Conservation (phyloP, 2,113 vertebrate species). For the Callocephalon fimbriatum region DNA sequence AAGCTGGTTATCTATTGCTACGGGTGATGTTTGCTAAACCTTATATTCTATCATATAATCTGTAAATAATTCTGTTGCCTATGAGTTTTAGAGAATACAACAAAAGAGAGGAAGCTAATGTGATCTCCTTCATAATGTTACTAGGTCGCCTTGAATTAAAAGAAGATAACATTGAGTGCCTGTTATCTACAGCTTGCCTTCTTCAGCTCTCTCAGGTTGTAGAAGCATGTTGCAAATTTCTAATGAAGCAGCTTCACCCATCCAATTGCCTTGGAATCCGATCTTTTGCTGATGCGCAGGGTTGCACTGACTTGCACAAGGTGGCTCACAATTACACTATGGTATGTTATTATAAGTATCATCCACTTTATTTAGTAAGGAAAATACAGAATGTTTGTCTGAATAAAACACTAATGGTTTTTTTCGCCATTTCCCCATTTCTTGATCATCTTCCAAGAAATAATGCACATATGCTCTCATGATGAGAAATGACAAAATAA, state of each 20-base stretch:
- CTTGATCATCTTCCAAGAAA: not conserved
- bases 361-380: not conserved
- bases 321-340: slow-evolving; percentile 97
- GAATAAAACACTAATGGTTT: not conserved
- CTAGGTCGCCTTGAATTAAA: slow-evolving; percentile 94
- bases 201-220: slow-evolving; percentile 95
- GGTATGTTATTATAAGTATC: slow-evolving; percentile 80
- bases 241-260: slow-evolving; percentile 97
- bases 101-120: not conserved
- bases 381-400: not conserved
- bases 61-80: not conserved
- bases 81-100: not conserved
- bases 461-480: not conserved
- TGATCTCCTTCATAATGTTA: slow-evolving; percentile 10
- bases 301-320: slow-evolving; percentile 93
- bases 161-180: slow-evolving; percentile 95
- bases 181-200: slow-evolving; percentile 94
- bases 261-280: slow-evolving; percentile 98
- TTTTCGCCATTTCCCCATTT: not conserved
- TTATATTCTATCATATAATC: not conserved
- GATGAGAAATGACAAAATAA: not conserved
- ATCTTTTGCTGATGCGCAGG: slow-evolving; percentile 95
- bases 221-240: slow-evolving; percentile 95
- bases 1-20: not conserved
- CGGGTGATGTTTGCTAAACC: not conserved